A percentile compares a stretch with the other conserved stretches of the same genome.
phyloP scores from a whole-genome alignment of 2,797 vertebrate species.

The Danio tinwini region DNA sequence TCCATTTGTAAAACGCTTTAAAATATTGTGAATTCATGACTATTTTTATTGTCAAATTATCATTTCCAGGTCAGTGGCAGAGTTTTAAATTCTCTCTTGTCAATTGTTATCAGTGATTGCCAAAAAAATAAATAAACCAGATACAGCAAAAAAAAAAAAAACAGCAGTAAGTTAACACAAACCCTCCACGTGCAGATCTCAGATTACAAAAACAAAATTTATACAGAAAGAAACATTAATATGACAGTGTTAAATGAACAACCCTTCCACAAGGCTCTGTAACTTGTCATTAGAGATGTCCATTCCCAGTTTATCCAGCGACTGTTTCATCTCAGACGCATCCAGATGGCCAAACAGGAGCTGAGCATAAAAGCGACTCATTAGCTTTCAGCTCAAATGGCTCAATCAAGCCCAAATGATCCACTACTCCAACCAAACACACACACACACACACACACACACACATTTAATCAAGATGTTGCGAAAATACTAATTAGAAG shows the following conservation, averaged over 20 bases:
- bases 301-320: slow-evolving; percentile 86
- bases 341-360: slow-evolving; percentile 86
- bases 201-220: not conserved
- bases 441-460: not conserved
- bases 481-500: slow-evolving; percentile 9
- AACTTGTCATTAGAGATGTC: slow-evolving; percentile 85
- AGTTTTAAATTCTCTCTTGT: slow-evolving; percentile 93
- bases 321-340: slow-evolving; percentile 89
- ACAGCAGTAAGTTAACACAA: not conserved
- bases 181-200: not conserved
- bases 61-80: slow-evolving; percentile 88
- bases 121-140: slow-evolving; percentile 15
- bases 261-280: slow-evolving; percentile 89
- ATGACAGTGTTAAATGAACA: slow-evolving; percentile 6
- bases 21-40: slow-evolving; percentile 66
- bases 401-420: slow-evolving; percentile 42
- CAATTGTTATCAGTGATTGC: slow-evolving; percentile 89
- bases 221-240: not conserved
- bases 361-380: slow-evolving; percentile 41
- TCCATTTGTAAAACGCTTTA: not conserved
- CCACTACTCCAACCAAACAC: not conserved
- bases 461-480: slow-evolving; percentile 22
- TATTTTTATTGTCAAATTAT: slow-evolving; percentile 94
- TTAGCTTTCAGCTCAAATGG: slow-evolving; percentile 15
- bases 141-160: too few species aligned